phyloP scores from a whole-genome alignment of 2,888 invertebrate genomes.

The Drosophila diplacantha region DNA sequence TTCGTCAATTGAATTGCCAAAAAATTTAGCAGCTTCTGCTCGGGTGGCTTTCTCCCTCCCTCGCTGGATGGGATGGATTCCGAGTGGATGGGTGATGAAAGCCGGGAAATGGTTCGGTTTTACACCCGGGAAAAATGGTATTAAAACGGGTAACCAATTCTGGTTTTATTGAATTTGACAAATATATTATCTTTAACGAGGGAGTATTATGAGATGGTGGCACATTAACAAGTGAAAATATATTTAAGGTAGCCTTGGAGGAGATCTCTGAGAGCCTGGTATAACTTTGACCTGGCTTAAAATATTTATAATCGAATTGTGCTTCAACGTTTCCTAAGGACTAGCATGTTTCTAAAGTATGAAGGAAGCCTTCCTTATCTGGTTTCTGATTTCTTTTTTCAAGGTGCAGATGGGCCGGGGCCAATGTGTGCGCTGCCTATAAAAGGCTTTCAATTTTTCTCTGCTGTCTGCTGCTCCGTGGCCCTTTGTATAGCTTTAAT shows the following conservation, averaged over 20 bases:
- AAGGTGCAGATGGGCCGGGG: constrained; percentile 13
- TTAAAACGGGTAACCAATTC: constrained; percentile 3
- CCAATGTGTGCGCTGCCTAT: constrained; percentile 38
- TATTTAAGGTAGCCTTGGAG: no score
- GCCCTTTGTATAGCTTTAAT: constrained; percentile 55
- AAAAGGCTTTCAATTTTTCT: constrained; percentile 66
- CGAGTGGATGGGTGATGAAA: constrained; percentile 3
- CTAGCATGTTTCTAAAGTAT: background rate
- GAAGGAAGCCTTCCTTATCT: background rate
- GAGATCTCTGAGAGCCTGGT: background rate
- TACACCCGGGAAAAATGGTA: constrained; percentile 14
- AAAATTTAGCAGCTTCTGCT: constrained; percentile 66
- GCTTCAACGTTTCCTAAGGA: background rate
- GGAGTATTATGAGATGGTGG: background rate
- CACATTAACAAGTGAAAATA: background rate
- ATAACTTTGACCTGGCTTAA: background rate
- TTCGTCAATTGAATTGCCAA: constrained; percentile 51
- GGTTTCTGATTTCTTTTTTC: background rate
- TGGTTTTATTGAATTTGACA: background rate
- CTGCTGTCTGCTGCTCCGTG: constrained; percentile 21
- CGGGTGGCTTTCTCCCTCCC: constrained; percentile 7
- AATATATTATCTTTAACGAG: background rate
- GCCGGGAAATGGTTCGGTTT: background rate
- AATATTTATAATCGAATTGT: background rate
- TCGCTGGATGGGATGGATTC: constrained; percentile 14